Percentiles rank a stretch among this genome's conserved stretches.
Conservation (phyloP, 2,113 vertebrate genomes). For the Burhinus bistriatus region DNA sequence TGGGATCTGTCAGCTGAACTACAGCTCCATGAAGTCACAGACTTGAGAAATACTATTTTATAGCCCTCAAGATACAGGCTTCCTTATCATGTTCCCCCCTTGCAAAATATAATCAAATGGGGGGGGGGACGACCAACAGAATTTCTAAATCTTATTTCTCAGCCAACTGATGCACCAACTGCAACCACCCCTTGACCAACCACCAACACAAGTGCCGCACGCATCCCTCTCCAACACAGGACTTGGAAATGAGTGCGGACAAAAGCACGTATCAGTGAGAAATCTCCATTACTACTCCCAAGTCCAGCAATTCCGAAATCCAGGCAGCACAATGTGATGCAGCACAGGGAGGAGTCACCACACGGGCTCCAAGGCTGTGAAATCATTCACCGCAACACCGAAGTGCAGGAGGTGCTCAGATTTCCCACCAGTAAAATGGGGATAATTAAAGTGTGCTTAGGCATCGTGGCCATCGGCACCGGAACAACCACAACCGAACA, state of each 20-base stretch:
- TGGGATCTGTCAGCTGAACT: neutral
- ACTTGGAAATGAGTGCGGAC: neutral
- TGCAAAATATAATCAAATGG: neutral
- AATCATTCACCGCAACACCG: neutral
- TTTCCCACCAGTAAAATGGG: conserved; percentile 1
- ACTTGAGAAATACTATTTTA: neutral
- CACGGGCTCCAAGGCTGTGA: neutral
- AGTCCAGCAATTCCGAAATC: neutral
- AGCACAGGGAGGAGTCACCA: neutral
- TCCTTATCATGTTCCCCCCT: rapidly evolving
- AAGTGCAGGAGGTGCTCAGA: neutral
- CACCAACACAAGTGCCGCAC: rapidly evolving
- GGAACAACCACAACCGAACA: neutral
- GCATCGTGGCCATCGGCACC: neutral
- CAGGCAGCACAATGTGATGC: neutral
- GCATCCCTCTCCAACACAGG: neutral
- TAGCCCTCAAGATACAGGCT: neutral
- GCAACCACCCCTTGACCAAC: neutral
- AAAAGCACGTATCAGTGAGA: neutral
- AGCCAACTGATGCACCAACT: neutral
- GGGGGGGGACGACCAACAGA: neutral
- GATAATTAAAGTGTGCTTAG: neutral
- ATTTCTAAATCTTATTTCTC: neutral
- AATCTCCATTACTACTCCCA: neutral
- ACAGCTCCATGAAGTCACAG: neutral